Conservation (phyloP, 1,140 invertebrate species). For the Habropoda laboriosa region DNA sequence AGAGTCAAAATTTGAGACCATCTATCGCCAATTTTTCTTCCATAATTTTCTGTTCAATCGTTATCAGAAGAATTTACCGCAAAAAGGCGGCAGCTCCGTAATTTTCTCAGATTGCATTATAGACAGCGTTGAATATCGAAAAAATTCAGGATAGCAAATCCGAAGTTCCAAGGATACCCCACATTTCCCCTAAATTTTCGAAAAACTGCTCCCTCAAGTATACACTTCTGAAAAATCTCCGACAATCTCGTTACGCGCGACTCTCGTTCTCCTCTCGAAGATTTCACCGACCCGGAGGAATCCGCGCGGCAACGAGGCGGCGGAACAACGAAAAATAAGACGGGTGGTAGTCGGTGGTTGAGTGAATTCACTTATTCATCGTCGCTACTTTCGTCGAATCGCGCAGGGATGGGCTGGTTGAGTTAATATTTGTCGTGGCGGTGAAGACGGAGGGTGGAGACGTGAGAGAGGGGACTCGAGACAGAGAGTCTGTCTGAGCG, state of each 20-base stretch:
- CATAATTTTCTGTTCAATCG: too few relatives aligned
- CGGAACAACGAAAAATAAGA: conserved; percentile 21
- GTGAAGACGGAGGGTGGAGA: background rate
- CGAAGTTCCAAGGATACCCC: too few relatives aligned
- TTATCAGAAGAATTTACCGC: too few relatives aligned
- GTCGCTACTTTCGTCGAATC: conserved; percentile 45
- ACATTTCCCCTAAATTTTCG: too few relatives aligned
- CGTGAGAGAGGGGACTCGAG: conserved; percentile 17
- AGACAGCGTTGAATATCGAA: too few relatives aligned
- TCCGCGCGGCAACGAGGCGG: background rate
- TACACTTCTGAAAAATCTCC: too few relatives aligned
- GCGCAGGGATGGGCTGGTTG: conserved; percentile 31
- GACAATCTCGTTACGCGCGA: background rate
- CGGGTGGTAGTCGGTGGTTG: conserved; percentile 26
- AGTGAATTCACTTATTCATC: conserved; percentile 53
- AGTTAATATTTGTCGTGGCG: conserved; percentile 64
- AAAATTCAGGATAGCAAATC: too few relatives aligned
- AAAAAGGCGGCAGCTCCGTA: too few relatives aligned
- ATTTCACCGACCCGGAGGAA: background rate
- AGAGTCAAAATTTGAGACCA: too few relatives aligned
- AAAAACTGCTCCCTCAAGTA: too few relatives aligned
- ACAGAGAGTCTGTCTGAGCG: background rate
- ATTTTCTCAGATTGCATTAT: too few relatives aligned
- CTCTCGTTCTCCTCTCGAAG: background rate
- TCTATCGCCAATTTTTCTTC: too few relatives aligned